These are phyloP conservation scores for Fulmarus glacialis DNA, from an alignment of 2,113 vertebrate species.

Conservation along the genomic window DNA sequence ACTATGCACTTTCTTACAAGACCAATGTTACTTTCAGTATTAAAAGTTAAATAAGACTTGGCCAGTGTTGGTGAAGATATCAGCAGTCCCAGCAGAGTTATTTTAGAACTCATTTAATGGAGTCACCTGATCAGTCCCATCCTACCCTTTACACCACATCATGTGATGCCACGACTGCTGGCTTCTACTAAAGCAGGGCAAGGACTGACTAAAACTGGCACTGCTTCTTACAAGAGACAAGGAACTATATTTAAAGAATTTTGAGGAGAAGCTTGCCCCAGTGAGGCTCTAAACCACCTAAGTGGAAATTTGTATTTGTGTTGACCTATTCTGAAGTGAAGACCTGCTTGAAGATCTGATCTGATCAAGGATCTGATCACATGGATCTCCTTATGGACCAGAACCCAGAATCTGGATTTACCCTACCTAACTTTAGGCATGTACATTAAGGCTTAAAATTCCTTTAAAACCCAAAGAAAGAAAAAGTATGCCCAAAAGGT, in stretches of 20 bases:
- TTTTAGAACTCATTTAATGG: neutral
- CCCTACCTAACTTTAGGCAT: neutral
- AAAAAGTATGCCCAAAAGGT: neutral
- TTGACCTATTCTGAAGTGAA: neutral
- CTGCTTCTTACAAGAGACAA: neutral
- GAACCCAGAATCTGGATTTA: neutral
- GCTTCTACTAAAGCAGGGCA: neutral
- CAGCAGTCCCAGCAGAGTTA: neutral
- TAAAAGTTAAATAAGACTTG: neutral
- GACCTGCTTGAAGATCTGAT: neutral
- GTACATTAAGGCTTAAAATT: neutral
- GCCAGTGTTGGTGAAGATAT: neutral
- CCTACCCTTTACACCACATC: neutral
- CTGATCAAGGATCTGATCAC: neutral
- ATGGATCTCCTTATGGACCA: neutral
- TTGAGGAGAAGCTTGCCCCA: neutral
- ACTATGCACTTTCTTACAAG: neutral
- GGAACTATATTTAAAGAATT: neutral
- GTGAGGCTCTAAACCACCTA: neutral
- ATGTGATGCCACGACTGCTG: neutral
- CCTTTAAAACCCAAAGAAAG: neutral
- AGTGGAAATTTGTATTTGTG: neutral
- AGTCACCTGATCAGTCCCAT: neutral
- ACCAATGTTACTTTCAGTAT: neutral
- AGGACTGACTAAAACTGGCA: neutral